These are phyloP conservation scores for Macrotrachela quadricornifera DNA, from an alignment of 1,140 invertebrate species.

Conservation along the genomic window DNA sequence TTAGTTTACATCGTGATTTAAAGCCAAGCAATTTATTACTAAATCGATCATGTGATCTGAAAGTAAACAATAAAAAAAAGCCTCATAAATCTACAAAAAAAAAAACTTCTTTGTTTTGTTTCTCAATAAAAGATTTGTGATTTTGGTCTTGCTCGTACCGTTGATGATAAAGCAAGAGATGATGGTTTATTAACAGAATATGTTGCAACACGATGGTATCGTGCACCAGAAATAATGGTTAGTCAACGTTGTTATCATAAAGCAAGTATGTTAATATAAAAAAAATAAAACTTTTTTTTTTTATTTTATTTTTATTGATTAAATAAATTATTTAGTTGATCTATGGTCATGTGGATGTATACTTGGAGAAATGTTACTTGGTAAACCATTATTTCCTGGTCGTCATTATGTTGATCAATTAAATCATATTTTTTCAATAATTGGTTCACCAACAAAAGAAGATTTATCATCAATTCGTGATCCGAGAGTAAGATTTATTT, in stretches of 20 bases:
- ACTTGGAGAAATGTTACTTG: constrained; percentile 47
- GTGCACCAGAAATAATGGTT: constrained; percentile 95
- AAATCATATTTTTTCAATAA: constrained; percentile 1
- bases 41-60: constrained; percentile 96
- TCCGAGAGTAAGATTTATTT: background rate
- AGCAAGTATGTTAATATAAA: constrained; percentile 37
- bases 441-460: constrained; percentile 3
- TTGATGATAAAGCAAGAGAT: constrained; percentile 96
- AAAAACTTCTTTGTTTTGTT: too few relatives aligned
- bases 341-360: constrained; percentile 76
- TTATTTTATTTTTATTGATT: too few relatives aligned
- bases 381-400: constrained; percentile 91
- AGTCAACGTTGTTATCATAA: constrained; percentile 95
- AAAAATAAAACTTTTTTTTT: too few relatives aligned
- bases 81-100: background rate
- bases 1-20: constrained; percentile 39
- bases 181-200: constrained; percentile 97
- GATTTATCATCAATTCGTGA: background rate
- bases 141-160: constrained; percentile 84
- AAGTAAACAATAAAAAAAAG: constrained; percentile 33
- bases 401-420: constrained; percentile 51
- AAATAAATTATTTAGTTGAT: constrained; percentile 45
- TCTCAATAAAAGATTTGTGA: constrained; percentile 74
- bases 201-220: constrained; percentile 89
- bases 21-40: constrained; percentile 98